phyloP scores from a whole-genome alignment of 2,888 invertebrate species.

The Pollenia angustigena region DNA sequence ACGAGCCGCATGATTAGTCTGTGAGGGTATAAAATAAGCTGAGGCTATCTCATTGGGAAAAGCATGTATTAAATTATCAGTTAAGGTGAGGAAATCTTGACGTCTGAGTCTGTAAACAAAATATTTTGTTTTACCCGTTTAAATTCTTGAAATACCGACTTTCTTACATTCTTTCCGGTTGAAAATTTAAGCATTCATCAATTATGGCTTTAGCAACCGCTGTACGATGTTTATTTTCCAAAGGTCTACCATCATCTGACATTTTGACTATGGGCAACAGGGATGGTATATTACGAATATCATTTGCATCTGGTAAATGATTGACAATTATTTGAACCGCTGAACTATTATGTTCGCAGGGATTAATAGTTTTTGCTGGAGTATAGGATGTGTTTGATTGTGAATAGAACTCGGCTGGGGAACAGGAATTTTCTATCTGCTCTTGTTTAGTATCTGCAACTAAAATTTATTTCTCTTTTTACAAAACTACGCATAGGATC shows the following conservation, averaged over 20 bases:
- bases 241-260: constrained; percentile 31
- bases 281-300: constrained; percentile 52
- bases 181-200: constrained; percentile 47
- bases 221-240: constrained; percentile 60
- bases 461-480: neutral
- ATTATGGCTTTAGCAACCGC: constrained; percentile 54
- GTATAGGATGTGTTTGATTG: neutral
- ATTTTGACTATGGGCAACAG: constrained; percentile 39
- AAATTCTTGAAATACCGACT: neutral
- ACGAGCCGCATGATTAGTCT: constrained; percentile 20
- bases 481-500: too few relatives aligned
- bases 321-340: neutral
- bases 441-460: neutral
- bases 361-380: neutral
- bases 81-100: constrained; percentile 42
- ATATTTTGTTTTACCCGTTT: neutral
- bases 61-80: constrained; percentile 33
- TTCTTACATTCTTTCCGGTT: constrained; percentile 61
- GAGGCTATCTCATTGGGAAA: constrained; percentile 56
- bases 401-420: too few relatives aligned
- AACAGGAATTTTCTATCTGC: neutral
- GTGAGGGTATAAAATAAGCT: constrained; percentile 44
- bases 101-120: constrained; percentile 49
- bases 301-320: constrained; percentile 56
- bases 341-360: neutral